Base-by-base conservation (phyloP, 2,888 invertebrate species). In the Branchipolynoe longqiensis region DNA sequence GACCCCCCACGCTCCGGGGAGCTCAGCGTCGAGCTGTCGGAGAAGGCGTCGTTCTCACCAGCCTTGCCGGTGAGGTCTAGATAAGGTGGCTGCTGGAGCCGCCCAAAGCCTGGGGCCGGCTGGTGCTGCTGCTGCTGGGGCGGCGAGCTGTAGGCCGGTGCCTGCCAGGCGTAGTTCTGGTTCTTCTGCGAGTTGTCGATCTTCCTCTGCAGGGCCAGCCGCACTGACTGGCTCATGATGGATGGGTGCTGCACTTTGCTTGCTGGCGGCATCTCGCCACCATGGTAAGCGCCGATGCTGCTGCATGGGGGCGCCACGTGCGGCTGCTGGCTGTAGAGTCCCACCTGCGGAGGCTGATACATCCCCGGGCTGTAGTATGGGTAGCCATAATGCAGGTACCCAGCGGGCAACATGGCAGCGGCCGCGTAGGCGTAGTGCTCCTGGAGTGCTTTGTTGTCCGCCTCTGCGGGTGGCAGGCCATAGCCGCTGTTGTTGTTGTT, bases 301-400 rank as follows among this genome's bases (percentile, higher is more conserved):
- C 33, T 8, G 8, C 36, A 14, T 6, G 36, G 22, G 1, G 69
- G 69, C 36, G 33, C 36, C 0, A 38, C 69, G 22, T 14, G 36
- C 48, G 48, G 48, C 69, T 69, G 69, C 38, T 69, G 69, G 33
- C 36, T 33, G 38, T 69, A 69, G 36, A 69, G 38, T 12, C 69
- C 69, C 69, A 69, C 25, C 36, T 69, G 33, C 22, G 69, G 69
- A n/a, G 14, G 33, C 38, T 69, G 69, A n/a, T 69, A 69, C 69
- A 69, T 69, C 3, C 4, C n/a, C 12, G 62, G 62, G 36, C 36
- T 0, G 69, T 69, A 69, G 69, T 69, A 69, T 0, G 69, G 69
- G 38, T 69, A 69, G 69, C 69, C 69, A n/a, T 69, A 69, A 6
- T 18, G 69, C 33, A 69, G 69, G 38, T 69, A 69, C 12, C 69